Conservation (phyloP, 1,140 invertebrate genomes). For the Drosophila funebris region DNA sequence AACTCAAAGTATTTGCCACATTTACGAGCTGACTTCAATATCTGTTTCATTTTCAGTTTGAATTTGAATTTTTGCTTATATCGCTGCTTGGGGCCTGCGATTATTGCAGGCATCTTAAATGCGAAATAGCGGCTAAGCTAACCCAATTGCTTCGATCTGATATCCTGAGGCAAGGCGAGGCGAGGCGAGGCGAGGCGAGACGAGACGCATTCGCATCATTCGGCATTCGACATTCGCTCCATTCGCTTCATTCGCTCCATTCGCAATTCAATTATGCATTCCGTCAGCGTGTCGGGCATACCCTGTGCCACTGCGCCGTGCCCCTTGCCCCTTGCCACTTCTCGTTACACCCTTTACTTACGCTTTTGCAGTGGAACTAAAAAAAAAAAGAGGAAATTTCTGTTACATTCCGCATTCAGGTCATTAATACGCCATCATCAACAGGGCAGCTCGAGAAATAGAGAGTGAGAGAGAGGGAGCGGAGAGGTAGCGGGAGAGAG, state of each 20-base stretch:
- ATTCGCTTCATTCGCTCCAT: constrained; percentile 22
- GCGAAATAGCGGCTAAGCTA: constrained; percentile 4
- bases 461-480: background rate
- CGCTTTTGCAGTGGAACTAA: constrained; percentile 40
- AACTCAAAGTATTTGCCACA: background rate
- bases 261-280: constrained; percentile 78
- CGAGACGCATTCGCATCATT: background rate
- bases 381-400: constrained; percentile 35
- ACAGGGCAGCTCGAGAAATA: constrained; percentile 3
- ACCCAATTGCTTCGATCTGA: constrained; percentile 8
- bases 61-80: background rate
- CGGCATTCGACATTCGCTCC: constrained; percentile 14
- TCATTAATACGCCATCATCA: constrained; percentile 80
- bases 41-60: background rate
- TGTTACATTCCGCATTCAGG: constrained; percentile 78
- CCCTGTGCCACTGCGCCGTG: background rate
- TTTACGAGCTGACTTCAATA: background rate
- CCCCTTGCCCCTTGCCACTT: background rate
- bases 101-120: background rate
- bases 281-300: constrained; percentile 64
- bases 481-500: background rate
- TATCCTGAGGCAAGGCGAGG: constrained; percentile 1
- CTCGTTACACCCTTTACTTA: background rate
- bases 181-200: too few relatives aligned
- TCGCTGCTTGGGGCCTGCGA: background rate